phyloP scores from a whole-genome alignment of 2,888 invertebrate species.

The Colostygia pectinataria region DNA sequence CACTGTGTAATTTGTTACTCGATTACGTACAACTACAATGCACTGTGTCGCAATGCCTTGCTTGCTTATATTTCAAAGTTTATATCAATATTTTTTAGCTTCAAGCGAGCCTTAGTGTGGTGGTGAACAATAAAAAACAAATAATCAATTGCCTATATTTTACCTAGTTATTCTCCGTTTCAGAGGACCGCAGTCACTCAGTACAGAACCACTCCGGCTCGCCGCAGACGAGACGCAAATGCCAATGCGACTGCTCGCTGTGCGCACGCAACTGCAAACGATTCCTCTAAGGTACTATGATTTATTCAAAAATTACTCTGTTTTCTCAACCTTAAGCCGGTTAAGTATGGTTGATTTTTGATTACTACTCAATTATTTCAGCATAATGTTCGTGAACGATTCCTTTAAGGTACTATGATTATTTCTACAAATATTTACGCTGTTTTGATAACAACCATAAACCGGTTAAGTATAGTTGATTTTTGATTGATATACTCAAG shows the following conservation, averaged over 20 bases:
- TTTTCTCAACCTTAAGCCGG: neutral
- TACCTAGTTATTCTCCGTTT: no score
- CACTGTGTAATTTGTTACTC: no score
- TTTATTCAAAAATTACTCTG: neutral
- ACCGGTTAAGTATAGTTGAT: neutral
- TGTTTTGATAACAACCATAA: neutral
- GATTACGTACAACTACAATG: no score
- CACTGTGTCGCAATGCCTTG: no score
- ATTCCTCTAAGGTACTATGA: conserved; percentile 8
- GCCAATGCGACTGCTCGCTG: conserved; percentile 17
- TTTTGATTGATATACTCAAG: neutral
- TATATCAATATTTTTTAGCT: no score
- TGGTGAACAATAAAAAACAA: no score
- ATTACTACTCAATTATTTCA: neutral
- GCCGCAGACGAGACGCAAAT: conserved; percentile 1
- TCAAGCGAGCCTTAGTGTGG: no score
- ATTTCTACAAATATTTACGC: neutral
- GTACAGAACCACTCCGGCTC: neutral
- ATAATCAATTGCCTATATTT: no score
- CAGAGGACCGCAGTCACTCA: conserved; percentile 15
- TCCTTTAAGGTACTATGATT: conserved; percentile 7
- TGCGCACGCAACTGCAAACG: conserved; percentile 19
- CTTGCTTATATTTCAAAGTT: no score
- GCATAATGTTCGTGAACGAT: conserved; percentile 14
- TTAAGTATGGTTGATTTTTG: neutral